Evolutionary conservation across 2,113 vertebrate genomes (phyloP), one percentile per base, ranked within the genome.

Genomic region (Bolborhynchus lineola): DNA sequence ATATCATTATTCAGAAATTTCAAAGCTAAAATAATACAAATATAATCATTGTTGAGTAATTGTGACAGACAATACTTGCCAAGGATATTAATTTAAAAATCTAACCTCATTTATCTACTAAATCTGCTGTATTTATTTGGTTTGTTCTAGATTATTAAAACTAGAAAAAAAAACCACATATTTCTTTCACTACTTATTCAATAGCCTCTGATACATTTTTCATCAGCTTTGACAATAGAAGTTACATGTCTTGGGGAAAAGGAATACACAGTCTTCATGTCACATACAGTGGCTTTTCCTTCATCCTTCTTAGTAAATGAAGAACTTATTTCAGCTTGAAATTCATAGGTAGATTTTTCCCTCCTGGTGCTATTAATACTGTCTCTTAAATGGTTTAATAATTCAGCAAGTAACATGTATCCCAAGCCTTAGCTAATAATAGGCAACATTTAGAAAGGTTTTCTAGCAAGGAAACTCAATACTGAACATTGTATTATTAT

Each of bases 301-400:
- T 37, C 7, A 10, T 55, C 26, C 15, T 29, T 86, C 46, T 57
- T 13, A 49, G 28, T 75, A 87, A 86, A 57, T 21, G 13, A 77
- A 79, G 20, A 91, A 78, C 49, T 75, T 75, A n/a, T 64, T 90
- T 79, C 50, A 85, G 10, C 35, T 67, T 70, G 41, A 84, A 91
- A 81, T 67, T 49, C 28, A 46, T 9, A 53, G 33, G 31, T 25
- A n/a, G 52, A 13, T 44, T 50, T 87, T 89, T 74, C 46, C 4
- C 14, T 77, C 88, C 81, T 37, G 3, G 10, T 70, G 4, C 13
- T 81, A 8, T 55, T 78, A 70, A 39, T 46, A 19, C 5, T 10
- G 35, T 33, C 8, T 37, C n/a, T 67, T 74, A 82, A 82, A 33
- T 55, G 1, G 14, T 50, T 74, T 39, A 13, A 44, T 33, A 70